Base-by-base conservation (phyloP, 2,797 vertebrate genomes). In the Alosa sapidissima region DNA sequence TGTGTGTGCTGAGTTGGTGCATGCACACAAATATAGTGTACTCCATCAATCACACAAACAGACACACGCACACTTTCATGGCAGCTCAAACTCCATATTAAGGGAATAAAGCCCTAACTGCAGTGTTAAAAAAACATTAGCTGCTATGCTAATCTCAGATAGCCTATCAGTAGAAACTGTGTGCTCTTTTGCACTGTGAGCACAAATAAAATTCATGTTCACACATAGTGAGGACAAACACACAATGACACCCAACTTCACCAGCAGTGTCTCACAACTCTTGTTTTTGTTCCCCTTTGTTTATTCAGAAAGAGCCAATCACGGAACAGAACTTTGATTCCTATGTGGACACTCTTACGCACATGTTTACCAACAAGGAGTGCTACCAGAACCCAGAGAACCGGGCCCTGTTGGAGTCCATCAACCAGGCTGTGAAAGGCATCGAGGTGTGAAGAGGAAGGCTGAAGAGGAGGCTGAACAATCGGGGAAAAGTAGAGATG, bases 311-410 rank as follows among this genome's bases (percentile, higher is more conserved):
- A 97, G 98, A 99, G 88, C 97, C 98, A 48, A 95, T 99, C 84
- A 98, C 97, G 0, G 98, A 99, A 93, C 97, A 99, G 95, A 99
- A 99, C 92, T 99, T 99, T 0, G 97, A 99, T 82, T 94, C 95
- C 9, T 99, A 98, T 0, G 97, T 99, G 92, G 99, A 97, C 90
- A 97, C 97, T 0, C 96, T 99, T 93, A 99, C 98, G 21, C 96
- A 98, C 93, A 99, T 99, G 98, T 99, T 98, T 92, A 98, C 97
- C 91, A 97, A 98, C 91, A 98, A 97, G 93, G 98, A 99, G 93
- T 98, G 97, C 95, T 99, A 98, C 94, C 98, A 97, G 95, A 98
- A 98, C 94, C 98, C 98, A 0, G 98, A 98, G 91, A 98, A 98
- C 96, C 97, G 97, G 89, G 98, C 97, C 83, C 96, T 99, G 88